phyloP scores from a whole-genome alignment of 53 echinoderm and acorn worm genomes.

The Echinarachnius parma region DNA sequence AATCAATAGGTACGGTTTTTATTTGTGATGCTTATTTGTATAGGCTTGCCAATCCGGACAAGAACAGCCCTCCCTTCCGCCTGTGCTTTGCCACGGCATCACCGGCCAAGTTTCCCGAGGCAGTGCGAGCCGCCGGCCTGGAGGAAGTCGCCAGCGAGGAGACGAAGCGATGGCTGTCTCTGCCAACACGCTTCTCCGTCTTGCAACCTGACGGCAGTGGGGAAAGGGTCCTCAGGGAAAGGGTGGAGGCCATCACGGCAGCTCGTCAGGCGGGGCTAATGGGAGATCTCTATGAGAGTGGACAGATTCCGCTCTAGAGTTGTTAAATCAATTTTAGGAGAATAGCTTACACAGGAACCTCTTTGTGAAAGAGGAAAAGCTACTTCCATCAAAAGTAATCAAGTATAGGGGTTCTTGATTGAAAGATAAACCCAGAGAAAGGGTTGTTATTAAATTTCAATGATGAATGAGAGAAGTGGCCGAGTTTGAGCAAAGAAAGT shows the following conservation, averaged over 20 bases:
- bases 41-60: slow-evolving; percentile 28
- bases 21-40: too few species aligned
- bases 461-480: too few species aligned
- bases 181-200: slow-evolving; percentile 55
- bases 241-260: slow-evolving; percentile 55
- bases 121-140: slow-evolving; percentile 57
- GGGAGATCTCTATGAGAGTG: slow-evolving; percentile 36
- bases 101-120: slow-evolving; percentile 91
- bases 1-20: too few species aligned
- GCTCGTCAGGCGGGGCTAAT: slow-evolving; percentile 18
- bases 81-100: slow-evolving; percentile 68
- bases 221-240: slow-evolving; percentile 64
- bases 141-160: slow-evolving; percentile 34
- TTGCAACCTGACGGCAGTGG: slow-evolving; percentile 59
- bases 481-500: too few species aligned
- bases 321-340: too few species aligned
- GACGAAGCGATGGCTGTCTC: slow-evolving; percentile 38
- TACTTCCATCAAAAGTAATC: too few species aligned
- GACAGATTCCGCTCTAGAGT: too few species aligned
- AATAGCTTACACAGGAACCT: too few species aligned
- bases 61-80: slow-evolving; percentile 4
- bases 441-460: too few species aligned
- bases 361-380: too few species aligned
- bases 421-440: too few species aligned
- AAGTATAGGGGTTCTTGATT: too few species aligned